Conservation (phyloP, 2,113 vertebrate species). For the Reinhardtius hippoglossoides region DNA sequence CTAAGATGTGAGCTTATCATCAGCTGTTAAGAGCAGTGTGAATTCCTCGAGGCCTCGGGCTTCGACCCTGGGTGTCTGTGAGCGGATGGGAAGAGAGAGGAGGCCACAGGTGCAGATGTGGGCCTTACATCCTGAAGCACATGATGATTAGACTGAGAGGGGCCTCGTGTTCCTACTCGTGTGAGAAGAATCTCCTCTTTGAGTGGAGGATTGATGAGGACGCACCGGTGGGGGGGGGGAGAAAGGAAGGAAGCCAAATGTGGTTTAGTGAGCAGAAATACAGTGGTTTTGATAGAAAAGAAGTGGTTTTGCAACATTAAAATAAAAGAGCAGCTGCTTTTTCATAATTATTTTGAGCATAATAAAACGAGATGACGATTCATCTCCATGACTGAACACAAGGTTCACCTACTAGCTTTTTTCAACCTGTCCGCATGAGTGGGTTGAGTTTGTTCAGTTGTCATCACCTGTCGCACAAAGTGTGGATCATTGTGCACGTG, state of each 20-base stretch:
- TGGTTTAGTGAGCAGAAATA: no score
- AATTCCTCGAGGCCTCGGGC: constrained; percentile 62
- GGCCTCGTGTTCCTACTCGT: constrained; percentile 39
- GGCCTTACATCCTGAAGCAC: constrained; percentile 52
- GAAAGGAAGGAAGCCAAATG: background rate
- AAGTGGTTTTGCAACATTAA: no score
- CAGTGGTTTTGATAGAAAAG: no score
- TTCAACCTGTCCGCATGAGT: background rate
- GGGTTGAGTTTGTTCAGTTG: background rate
- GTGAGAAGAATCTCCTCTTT: constrained; percentile 39
- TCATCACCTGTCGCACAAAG: background rate
- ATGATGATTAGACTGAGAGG: constrained; percentile 65
- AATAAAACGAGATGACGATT: no score
- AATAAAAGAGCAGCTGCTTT: background rate
- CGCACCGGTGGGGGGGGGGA: no score
- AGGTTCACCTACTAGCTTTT: background rate
- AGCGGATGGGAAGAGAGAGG: constrained; percentile 40
- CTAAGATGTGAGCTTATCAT: constrained; percentile 75
- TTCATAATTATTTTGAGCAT: background rate
- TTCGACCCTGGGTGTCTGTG: constrained; percentile 38
- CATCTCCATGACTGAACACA: background rate
- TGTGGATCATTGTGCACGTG: background rate
- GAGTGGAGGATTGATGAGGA: constrained; percentile 6
- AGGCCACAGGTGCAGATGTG: constrained; percentile 67
- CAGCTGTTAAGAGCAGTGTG: constrained; percentile 62